These are phyloP conservation scores for Lichenostomus cassidix DNA, from an alignment of 2,113 vertebrate genomes.

Conservation along the genomic window DNA sequence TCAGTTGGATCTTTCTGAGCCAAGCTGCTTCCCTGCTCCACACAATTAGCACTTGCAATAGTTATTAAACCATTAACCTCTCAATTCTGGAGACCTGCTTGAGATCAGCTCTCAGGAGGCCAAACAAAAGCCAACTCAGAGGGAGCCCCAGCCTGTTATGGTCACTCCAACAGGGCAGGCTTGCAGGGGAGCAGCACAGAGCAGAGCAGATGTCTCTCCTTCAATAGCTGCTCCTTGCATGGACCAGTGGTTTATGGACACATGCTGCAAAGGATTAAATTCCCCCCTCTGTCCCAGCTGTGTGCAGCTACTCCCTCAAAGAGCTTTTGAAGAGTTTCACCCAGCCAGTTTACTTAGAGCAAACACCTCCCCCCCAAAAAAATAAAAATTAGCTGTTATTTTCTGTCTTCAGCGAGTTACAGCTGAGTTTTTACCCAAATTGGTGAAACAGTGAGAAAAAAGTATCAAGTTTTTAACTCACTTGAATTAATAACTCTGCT, in stretches of 20 bases:
- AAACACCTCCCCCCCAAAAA: background rate
- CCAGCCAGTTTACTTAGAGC: background rate
- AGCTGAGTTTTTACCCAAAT: background rate
- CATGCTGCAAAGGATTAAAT: background rate
- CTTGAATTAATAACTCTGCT: background rate
- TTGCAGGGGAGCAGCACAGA: background rate
- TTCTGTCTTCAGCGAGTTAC: background rate
- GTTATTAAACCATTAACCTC: background rate
- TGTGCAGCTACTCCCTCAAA: background rate
- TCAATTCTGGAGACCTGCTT: background rate
- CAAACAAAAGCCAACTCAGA: background rate
- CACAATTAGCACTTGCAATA: background rate
- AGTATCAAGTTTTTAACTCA: background rate
- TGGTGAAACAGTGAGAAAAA: background rate
- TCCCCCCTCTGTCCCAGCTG: background rate
- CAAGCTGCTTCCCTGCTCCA: background rate
- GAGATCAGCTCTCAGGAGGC: background rate
- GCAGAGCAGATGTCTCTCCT: background rate
- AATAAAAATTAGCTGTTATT: background rate
- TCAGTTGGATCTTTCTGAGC: background rate
- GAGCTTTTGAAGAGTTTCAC: background rate
- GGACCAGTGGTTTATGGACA: background rate
- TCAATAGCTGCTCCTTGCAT: background rate
- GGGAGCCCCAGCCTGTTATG: background rate
- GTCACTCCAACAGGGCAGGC: background rate